Conservation (phyloP, 2,888 invertebrate genomes). For the Archaeoteleia sp. region DNA sequence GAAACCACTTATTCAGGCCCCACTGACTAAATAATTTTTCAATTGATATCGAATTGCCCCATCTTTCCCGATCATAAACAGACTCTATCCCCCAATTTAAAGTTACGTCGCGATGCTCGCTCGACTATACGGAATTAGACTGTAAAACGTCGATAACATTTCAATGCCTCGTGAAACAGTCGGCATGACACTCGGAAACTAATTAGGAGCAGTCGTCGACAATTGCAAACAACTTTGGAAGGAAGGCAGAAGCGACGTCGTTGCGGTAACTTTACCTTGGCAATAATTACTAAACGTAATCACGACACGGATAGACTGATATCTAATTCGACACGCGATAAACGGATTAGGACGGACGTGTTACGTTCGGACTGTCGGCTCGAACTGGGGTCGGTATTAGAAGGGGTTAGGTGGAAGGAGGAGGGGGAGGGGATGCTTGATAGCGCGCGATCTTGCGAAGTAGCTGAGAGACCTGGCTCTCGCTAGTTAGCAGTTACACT, state of each 20-base stretch:
- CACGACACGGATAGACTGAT: constrained; percentile 32
- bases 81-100: too few species aligned
- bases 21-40: too few species aligned
- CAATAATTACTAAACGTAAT: constrained; percentile 39
- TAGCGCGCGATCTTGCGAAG: constrained; percentile 37
- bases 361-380: constrained; percentile 11
- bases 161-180: constrained; percentile 8
- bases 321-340: constrained; percentile 44
- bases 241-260: background rate
- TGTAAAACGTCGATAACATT: constrained; percentile 30
- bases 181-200: constrained; percentile 19
- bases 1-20: too few species aligned
- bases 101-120: too few species aligned
- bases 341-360: constrained; percentile 42
- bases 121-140: too few species aligned
- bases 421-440: constrained; percentile 2
- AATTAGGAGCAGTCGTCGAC: constrained; percentile 40
- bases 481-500: constrained; percentile 44
- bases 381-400: too few species aligned
- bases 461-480: constrained; percentile 26
- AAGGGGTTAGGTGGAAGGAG: background rate
- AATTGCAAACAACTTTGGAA: constrained; percentile 27
- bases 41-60: too few species aligned
- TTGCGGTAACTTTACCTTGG: constrained; percentile 4
- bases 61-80: too few species aligned